Percentiles rank a stretch among this genome's conserved stretches.
Evolutionary conservation across 2,888 invertebrate genomes (phyloP).

Genomic region (Sipha maydis): DNA sequence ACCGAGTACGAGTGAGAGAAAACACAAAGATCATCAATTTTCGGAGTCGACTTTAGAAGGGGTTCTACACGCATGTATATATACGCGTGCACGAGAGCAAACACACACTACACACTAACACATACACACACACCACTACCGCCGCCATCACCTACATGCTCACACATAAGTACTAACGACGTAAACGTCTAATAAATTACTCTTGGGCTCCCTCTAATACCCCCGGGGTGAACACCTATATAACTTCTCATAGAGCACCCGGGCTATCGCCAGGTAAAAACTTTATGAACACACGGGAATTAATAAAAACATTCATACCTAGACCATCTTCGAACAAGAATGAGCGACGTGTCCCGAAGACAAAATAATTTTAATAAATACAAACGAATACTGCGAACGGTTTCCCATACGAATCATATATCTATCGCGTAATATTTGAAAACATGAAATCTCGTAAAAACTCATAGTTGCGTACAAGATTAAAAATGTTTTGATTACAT

Average conservation of each 20-base stretch:
- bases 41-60: slow-evolving; percentile 37
- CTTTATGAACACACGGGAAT: not conserved
- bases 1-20: slow-evolving; percentile 5
- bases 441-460: too few relatives aligned
- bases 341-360: slow-evolving; percentile 11
- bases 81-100: not conserved
- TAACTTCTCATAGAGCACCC: slow-evolving; percentile 47
- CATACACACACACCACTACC: not conserved
- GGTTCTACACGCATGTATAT: not conserved
- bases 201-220: slow-evolving; percentile 28
- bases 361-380: slow-evolving; percentile 31
- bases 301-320: slow-evolving; percentile 36
- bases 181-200: slow-evolving; percentile 60
- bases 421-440: not conserved
- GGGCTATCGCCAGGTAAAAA: not conserved
- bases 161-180: slow-evolving; percentile 34
- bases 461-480: too few relatives aligned
- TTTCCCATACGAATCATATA: slow-evolving; percentile 7
- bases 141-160: not conserved
- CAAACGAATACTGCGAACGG: not conserved
- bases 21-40: slow-evolving; percentile 61
- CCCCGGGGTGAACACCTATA: slow-evolving; percentile 36
- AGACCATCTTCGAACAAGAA: not conserved
- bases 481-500: not conserved
- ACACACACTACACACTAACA: not conserved